Evolutionary conservation across 92 coral and sea anemone species (phyloP).

Genomic region (Epizoanthus rinbou): DNA sequence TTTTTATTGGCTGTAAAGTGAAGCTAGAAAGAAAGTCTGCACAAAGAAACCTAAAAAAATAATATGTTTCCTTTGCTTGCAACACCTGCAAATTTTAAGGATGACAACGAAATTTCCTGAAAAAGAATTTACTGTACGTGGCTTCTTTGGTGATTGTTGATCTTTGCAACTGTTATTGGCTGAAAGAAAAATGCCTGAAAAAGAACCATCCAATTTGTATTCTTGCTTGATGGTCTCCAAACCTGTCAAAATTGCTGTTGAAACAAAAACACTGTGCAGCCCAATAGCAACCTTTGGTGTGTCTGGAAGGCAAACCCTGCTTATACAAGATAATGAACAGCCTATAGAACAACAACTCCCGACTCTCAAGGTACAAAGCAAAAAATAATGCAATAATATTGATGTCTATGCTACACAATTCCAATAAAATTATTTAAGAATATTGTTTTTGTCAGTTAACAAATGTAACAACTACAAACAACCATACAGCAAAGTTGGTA

Average conservation of each 20-base stretch:
- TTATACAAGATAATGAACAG: conserved; percentile 22
- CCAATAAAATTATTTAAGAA: background rate
- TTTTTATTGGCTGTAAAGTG: background rate
- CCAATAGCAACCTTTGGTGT: conserved; percentile 33
- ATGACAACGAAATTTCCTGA: conserved; percentile 12
- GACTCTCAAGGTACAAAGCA: background rate
- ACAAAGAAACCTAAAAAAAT: background rate
- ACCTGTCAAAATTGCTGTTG: conserved; percentile 44
- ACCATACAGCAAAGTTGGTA: no score
- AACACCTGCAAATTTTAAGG: conserved; percentile 10
- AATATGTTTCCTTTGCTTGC: background rate
- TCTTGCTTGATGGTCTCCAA: conserved; percentile 36
- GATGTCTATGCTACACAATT: background rate
- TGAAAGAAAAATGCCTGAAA: conserved; percentile 38
- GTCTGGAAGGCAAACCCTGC: conserved; percentile 50
- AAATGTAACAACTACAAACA: background rate
- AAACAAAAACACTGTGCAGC: conserved; percentile 5
- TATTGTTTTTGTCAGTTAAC: background rate
- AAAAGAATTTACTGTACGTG: background rate
- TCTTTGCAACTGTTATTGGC: conserved; percentile 25
- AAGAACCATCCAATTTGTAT: background rate
- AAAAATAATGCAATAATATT: background rate
- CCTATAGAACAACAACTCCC: conserved; percentile 3
- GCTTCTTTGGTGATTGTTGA: conserved; percentile 1
- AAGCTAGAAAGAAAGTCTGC: background rate